These are phyloP conservation scores for Sminthurides aquaticus DNA, from an alignment of 2,888 invertebrate species.

Conservation along the genomic window DNA sequence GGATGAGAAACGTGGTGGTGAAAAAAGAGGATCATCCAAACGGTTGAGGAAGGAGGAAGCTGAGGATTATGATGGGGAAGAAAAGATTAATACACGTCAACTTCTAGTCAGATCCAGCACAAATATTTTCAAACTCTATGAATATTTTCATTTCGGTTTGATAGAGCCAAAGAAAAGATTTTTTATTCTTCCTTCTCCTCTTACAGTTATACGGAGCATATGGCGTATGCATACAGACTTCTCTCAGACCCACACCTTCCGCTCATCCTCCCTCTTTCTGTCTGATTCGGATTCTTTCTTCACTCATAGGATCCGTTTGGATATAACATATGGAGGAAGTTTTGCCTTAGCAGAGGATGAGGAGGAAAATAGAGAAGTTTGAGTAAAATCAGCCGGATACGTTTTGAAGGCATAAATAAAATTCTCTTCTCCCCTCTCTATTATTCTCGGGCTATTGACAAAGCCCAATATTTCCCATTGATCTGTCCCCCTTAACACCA, in stretches of 20 bases:
- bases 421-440: background rate
- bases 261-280: no score
- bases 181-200: slow-evolving; percentile 15
- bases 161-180: slow-evolving; percentile 11
- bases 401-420: slow-evolving; percentile 5
- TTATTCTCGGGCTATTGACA: slow-evolving; percentile 1
- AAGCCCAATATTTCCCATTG: slow-evolving; percentile 3
- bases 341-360: no score
- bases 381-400: slow-evolving; percentile 12
- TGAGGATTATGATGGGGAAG: background rate
- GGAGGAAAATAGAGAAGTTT: no score
- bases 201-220: no score
- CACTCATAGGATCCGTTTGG: no score
- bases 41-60: background rate
- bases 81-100: slow-evolving; percentile 11
- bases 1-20: no score
- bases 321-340: no score
- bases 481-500: slow-evolving; percentile 1
- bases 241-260: no score
- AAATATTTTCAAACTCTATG: slow-evolving; percentile 40
- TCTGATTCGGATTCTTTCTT: no score
- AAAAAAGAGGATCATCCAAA: no score
- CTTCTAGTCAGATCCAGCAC: background rate
- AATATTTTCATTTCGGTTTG: slow-evolving; percentile 32
- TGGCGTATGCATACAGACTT: no score